phyloP scores from a whole-genome alignment of 2,797 vertebrate species.

The Fringilla coelebs region DNA sequence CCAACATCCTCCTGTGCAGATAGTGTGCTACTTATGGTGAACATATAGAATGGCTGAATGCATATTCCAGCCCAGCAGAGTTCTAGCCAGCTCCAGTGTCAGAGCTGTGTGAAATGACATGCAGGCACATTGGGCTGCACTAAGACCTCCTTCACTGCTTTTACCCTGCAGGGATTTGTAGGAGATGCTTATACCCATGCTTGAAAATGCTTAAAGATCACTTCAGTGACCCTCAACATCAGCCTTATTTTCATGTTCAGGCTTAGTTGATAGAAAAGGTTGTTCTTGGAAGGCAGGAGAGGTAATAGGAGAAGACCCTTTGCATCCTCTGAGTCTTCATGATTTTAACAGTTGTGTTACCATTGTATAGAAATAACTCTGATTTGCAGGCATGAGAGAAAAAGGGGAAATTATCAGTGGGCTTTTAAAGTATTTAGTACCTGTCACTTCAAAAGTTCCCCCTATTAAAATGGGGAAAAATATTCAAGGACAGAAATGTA shows the following conservation, averaged over 20 bases:
- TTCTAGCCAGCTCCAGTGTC: neutral
- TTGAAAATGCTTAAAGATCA: neutral
- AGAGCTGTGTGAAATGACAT: neutral
- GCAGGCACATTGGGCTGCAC: neutral
- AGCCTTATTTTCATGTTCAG: neutral
- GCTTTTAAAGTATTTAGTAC: neutral
- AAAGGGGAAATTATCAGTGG: neutral
- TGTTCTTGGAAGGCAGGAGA: neutral
- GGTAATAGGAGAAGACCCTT: neutral
- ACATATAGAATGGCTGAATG: neutral
- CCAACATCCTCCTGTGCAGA: neutral
- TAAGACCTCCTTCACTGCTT: neutral
- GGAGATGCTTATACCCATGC: neutral
- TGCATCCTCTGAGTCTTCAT: neutral
- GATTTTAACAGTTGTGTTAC: neutral
- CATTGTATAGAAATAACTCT: neutral
- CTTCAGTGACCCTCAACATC: neutral
- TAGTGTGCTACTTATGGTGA: neutral
- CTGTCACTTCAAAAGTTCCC: neutral
- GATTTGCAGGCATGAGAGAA: neutral
- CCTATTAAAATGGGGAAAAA: rapidly evolving
- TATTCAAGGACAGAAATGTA: neutral
- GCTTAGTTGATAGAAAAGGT: neutral
- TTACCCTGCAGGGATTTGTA: neutral
- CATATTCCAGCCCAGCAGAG: neutral